A percentile compares a stretch with the other conserved stretches of the same genome.
phyloP scores from a whole-genome alignment of 2,797 vertebrate genomes.

The Odontamblyopus lacepedii region DNA sequence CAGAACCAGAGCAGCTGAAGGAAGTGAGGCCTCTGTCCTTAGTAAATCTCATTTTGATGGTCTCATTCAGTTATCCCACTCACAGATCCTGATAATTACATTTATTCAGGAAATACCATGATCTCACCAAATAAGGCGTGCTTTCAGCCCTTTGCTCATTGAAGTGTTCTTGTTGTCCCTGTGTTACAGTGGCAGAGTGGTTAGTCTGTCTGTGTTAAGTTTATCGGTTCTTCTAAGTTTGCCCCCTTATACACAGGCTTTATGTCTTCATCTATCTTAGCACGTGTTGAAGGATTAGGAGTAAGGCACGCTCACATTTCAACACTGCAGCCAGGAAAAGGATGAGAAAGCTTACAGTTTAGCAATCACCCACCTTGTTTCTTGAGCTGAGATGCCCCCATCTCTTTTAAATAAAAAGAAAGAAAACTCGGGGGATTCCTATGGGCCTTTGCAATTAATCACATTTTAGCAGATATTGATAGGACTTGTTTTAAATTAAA shows the following conservation, averaged over 20 bases:
- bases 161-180: not conserved
- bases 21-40: slow-evolving; percentile 22
- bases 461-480: not conserved
- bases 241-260: slow-evolving; percentile 26
- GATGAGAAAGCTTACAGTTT: slow-evolving; percentile 9
- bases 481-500: not conserved
- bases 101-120: not conserved
- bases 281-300: slow-evolving; percentile 69
- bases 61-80: slow-evolving; percentile 1
- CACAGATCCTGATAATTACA: slow-evolving; percentile 5
- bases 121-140: not conserved
- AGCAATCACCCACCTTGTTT: slow-evolving; percentile 5
- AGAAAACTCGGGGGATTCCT: not conserved
- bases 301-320: slow-evolving; percentile 60
- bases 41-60: slow-evolving; percentile 41
- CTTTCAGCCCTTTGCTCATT: not conserved
- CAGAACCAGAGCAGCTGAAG: slow-evolving; percentile 23
- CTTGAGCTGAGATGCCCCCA: not conserved
- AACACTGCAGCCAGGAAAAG: slow-evolving; percentile 31
- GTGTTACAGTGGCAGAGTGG: not conserved
- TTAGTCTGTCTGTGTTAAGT: not conserved
- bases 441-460: too few relatives aligned
- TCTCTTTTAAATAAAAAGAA: not conserved
- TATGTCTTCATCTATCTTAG: slow-evolving; percentile 28
- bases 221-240: slow-evolving; percentile 10